These are phyloP conservation scores for Hypocryptadius cinnamomeus DNA, from an alignment of 2,113 vertebrate genomes.

Conservation along the genomic window DNA sequence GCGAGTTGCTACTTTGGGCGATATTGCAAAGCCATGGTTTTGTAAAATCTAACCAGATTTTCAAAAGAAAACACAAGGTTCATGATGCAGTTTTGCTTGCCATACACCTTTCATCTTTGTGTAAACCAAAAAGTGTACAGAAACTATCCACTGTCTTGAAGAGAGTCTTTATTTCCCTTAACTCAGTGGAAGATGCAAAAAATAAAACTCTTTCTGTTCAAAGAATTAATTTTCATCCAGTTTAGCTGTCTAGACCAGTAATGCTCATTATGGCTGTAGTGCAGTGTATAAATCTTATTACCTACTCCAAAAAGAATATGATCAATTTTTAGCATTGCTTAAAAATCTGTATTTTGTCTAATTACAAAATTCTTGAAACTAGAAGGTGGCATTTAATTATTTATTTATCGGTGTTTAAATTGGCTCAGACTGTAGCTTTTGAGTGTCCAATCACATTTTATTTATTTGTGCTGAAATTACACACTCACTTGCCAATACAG, in stretches of 20 bases:
- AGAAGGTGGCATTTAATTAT: not conserved
- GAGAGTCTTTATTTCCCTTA: slow-evolving; percentile 16
- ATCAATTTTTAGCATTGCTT: not conserved
- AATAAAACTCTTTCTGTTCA: slow-evolving; percentile 45
- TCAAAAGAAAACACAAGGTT: not conserved
- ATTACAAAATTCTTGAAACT: not conserved
- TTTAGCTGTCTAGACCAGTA: slow-evolving; percentile 52
- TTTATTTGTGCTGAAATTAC: slow-evolving; percentile 54
- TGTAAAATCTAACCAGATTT: not conserved
- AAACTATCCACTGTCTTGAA: not conserved
- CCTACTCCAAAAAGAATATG: slow-evolving; percentile 10
- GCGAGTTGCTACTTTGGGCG: not conserved
- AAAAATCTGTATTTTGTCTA: not conserved
- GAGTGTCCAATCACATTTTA: not conserved
- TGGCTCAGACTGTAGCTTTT: not conserved
- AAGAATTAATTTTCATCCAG: slow-evolving; percentile 63
- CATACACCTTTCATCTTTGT: not conserved
- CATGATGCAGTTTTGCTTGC: not conserved
- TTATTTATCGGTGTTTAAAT: not conserved
- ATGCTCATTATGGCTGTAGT: slow-evolving; percentile 39
- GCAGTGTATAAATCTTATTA: slow-evolving; percentile 58
- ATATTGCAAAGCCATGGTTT: not conserved
- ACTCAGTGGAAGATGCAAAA: slow-evolving; percentile 39
- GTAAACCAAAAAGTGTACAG: slow-evolving; percentile 41
- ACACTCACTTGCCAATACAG: slow-evolving; percentile 36